Conservation (phyloP, 1,140 invertebrate genomes). For the Trichonephila clavata region DNA sequence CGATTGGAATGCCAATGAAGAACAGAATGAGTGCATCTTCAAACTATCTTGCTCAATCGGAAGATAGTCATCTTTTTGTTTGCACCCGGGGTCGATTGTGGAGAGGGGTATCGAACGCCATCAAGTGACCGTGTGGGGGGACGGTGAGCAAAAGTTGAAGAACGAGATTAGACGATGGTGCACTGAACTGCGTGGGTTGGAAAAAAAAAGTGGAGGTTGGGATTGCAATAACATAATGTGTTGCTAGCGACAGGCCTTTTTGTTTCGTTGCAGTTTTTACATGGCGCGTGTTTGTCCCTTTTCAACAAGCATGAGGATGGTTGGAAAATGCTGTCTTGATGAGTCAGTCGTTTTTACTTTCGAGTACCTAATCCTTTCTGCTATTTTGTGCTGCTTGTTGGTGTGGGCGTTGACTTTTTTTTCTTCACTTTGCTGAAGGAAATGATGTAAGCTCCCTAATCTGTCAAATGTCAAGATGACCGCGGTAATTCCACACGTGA, state of each 20-base stretch:
- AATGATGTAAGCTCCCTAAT: not conserved
- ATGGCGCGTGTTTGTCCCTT: not conserved
- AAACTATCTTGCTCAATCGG: constrained; percentile 20
- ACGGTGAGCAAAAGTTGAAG: not conserved
- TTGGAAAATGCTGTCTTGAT: not conserved
- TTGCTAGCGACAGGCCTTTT: not conserved
- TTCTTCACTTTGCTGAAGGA: not conserved
- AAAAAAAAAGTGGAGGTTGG: not conserved
- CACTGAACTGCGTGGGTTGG: constrained; percentile 35
- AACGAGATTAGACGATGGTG: constrained; percentile 30
- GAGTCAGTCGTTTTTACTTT: not conserved
- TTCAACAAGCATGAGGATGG: not conserved
- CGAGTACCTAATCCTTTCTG: not conserved
- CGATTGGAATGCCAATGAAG: constrained; percentile 6
- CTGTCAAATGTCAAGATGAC: not conserved
- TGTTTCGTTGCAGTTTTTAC: not conserved
- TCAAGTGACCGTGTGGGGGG: constrained; percentile 22
- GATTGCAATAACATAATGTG: not conserved
- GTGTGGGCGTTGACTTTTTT: not conserved
- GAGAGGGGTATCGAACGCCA: not conserved
- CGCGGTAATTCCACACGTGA: not conserved
- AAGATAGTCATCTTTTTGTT: constrained; percentile 29
- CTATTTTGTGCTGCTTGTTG: not conserved
- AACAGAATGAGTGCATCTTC: not conserved
- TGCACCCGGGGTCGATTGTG: not conserved